Conservation (phyloP, 2,113 vertebrate species). For the Eurystomus gularis region DNA sequence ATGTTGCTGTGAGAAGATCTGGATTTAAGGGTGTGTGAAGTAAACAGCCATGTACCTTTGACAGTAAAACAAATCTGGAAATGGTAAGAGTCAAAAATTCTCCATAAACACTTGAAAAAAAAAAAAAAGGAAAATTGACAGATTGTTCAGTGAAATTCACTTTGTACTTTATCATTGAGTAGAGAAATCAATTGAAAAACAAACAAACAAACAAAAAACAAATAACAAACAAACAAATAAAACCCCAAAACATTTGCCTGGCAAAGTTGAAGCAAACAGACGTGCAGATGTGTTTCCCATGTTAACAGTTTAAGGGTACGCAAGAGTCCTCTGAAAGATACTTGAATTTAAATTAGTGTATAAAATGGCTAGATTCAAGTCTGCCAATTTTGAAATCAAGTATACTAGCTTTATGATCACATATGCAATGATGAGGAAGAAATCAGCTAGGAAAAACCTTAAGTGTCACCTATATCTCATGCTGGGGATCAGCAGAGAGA, state of each 20-base stretch:
- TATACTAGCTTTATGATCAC: neutral
- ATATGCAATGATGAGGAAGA: neutral
- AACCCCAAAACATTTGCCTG: neutral
- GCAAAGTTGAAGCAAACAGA: neutral
- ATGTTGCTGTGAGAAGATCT: neutral
- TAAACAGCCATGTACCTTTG: neutral
- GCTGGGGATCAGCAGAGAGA: neutral
- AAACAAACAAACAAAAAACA: neutral
- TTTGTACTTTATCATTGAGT: neutral
- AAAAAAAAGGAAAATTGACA: neutral
- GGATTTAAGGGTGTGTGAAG: neutral
- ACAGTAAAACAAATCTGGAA: neutral
- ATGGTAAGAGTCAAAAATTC: neutral
- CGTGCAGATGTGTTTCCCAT: neutral
- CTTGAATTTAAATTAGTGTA: neutral
- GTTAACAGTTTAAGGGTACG: neutral
- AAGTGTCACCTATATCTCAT: neutral
- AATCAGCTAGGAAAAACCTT: neutral
- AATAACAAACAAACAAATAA: too few relatives aligned
- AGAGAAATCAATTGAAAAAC: neutral
- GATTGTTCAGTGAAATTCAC: neutral
- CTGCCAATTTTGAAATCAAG: neutral
- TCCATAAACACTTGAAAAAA: too few relatives aligned
- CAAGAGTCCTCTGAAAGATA: neutral
- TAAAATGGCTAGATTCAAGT: neutral